Percentiles rank a stretch among this genome's conserved stretches.
These are phyloP conservation scores for Piprites chloris DNA, from an alignment of 2,113 vertebrate species.

Conservation along the genomic window DNA sequence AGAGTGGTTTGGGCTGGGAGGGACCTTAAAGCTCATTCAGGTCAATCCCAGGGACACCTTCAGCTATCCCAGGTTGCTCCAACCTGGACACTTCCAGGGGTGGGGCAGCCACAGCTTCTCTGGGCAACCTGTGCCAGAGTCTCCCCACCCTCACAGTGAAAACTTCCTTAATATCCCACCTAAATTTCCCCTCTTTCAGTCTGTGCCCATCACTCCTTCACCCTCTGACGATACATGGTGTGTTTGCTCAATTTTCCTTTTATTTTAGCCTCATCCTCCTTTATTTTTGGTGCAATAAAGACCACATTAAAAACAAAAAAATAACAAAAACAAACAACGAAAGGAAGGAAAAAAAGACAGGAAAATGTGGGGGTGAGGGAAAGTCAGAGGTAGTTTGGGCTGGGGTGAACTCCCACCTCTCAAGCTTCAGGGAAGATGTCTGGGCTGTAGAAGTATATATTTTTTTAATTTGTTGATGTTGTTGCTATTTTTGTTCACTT, in stretches of 20 bases:
- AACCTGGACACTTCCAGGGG: neutral
- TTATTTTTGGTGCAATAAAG: neutral
- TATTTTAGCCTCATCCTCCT: neutral
- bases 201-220: neutral
- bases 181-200: neutral
- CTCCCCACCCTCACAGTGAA: neutral
- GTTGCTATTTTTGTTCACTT: conserved; percentile 3
- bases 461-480: neutral
- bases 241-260: neutral
- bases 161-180: neutral
- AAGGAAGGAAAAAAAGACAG: neutral
- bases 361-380: neutral
- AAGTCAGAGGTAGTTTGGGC: neutral
- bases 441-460: neutral
- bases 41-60: neutral
- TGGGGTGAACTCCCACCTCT: neutral
- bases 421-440: neutral
- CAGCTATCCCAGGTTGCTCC: neutral
- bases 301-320: neutral
- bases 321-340: neutral
- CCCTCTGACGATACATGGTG: fast-evolving
- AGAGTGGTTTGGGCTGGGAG: neutral
- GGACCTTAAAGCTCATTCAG: neutral
- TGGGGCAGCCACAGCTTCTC: neutral
- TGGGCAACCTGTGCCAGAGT: too few relatives aligned